A percentile compares a stretch with the other conserved stretches of the same genome.
phyloP scores from a whole-genome alignment of 2,888 invertebrate species.

The Trichopria drosophilae region DNA sequence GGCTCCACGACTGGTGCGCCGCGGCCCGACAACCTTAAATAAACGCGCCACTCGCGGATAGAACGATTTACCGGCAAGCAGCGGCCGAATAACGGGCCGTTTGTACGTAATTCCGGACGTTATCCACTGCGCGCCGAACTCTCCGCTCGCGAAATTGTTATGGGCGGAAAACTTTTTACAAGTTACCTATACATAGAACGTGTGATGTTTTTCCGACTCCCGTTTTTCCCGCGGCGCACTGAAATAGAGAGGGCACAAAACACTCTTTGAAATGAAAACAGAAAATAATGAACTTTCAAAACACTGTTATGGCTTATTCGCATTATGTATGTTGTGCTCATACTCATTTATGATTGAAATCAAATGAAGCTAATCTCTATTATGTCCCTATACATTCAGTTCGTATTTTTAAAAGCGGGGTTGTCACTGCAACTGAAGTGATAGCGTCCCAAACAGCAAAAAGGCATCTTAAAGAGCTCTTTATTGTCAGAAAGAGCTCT shows the following conservation, averaged over 20 bases:
- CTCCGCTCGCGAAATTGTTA: constrained; percentile 41
- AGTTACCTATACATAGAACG: background rate
- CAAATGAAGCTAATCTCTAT: no score
- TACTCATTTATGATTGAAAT: no score
- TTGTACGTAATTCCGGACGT: constrained; percentile 45
- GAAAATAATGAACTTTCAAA: no score
- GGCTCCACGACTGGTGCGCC: constrained; percentile 36
- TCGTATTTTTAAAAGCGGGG: no score
- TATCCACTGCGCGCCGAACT: constrained; percentile 22
- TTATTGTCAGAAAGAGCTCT: no score
- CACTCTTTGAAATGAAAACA: no score
- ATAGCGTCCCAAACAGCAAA: no score
- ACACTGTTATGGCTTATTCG: no score
- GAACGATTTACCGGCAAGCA: constrained; percentile 50
- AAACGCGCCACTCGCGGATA: constrained; percentile 47
- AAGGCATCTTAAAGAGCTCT: no score
- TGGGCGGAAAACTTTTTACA: constrained; percentile 31
- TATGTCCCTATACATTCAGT: no score
- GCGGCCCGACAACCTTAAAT: constrained; percentile 46
- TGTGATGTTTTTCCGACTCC: constrained; percentile 15
- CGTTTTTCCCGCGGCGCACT: background rate
- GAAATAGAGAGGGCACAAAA: background rate
- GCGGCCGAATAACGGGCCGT: constrained; percentile 48
- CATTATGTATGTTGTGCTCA: no score
- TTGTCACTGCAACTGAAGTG: no score